phyloP scores from a whole-genome alignment of 2,888 invertebrate genomes.

The Microctonus hyperodae region DNA sequence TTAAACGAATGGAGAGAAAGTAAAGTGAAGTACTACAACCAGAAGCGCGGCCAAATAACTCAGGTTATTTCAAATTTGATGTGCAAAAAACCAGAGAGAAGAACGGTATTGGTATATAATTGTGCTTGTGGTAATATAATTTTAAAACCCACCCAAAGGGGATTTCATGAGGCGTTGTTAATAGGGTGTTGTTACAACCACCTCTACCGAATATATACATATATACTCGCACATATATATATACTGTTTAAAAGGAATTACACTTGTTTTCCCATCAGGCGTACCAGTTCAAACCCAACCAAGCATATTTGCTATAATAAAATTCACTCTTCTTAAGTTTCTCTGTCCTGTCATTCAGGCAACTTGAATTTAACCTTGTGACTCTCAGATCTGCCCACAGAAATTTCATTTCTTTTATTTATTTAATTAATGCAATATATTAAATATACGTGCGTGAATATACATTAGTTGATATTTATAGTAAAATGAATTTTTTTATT shows the following conservation, averaged over 20 bases:
- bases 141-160: neutral
- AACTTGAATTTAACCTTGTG: conserved; percentile 22
- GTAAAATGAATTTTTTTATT: neutral
- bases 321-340: neutral
- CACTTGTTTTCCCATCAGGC: neutral
- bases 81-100: neutral
- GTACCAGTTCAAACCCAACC: conserved; percentile 9
- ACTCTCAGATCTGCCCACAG: conserved; percentile 21
- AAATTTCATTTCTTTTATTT: neutral
- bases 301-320: conserved; percentile 23
- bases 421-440: no score
- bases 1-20: neutral
- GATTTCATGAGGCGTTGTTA: conserved; percentile 6
- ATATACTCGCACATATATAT: neutral
- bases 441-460: neutral
- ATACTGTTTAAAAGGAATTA: neutral
- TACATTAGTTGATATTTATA: neutral
- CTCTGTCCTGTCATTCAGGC: neutral
- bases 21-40: neutral
- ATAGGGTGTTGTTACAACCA: conserved; percentile 12
- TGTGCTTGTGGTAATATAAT: neutral
- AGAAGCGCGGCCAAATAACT: neutral
- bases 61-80: neutral
- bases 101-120: neutral
- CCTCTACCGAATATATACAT: neutral